phyloP scores from a whole-genome alignment of 2,888 invertebrate species.

The Deladenus siricidicola region DNA sequence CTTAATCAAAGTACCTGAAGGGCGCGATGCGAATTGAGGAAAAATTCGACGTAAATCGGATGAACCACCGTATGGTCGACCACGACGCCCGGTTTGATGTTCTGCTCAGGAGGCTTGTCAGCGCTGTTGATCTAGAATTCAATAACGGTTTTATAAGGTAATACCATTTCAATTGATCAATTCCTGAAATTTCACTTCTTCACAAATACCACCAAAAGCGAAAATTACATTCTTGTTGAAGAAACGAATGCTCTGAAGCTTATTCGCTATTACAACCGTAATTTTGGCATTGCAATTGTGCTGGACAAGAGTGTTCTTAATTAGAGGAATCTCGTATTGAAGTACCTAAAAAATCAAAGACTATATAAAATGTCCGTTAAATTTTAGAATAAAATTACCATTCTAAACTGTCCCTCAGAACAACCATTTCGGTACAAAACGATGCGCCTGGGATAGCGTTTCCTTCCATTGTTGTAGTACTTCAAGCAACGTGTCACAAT shows the following conservation, averaged over 20 bases:
- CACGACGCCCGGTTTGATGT: conserved; percentile 35
- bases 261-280: conserved; percentile 37
- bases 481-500: conserved; percentile 21
- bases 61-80: conserved; percentile 34
- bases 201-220: neutral
- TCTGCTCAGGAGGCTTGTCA: conserved; percentile 28
- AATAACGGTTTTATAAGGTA: neutral
- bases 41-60: conserved; percentile 41
- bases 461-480: conserved; percentile 14
- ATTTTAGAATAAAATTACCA: conserved; percentile 12
- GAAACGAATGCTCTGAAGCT: conserved; percentile 36
- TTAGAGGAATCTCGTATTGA: conserved; percentile 21
- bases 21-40: conserved; percentile 40
- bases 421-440: conserved; percentile 38
- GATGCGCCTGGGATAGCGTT: conserved; percentile 24
- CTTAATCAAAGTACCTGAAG: conserved; percentile 30
- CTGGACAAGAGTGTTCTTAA: conserved; percentile 4
- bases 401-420: conserved; percentile 30
- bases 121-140: conserved; percentile 13
- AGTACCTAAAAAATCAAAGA: conserved; percentile 12
- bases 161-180: neutral
- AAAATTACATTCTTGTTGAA: conserved; percentile 13
- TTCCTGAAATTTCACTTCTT: no score
- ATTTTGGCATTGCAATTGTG: conserved; percentile 19
- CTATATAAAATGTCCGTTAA: neutral